Percentiles rank a stretch among this genome's conserved stretches.
These are phyloP conservation scores for Theristicus caerulescens DNA, from an alignment of 2,113 vertebrate genomes.

Conservation along the genomic window DNA sequence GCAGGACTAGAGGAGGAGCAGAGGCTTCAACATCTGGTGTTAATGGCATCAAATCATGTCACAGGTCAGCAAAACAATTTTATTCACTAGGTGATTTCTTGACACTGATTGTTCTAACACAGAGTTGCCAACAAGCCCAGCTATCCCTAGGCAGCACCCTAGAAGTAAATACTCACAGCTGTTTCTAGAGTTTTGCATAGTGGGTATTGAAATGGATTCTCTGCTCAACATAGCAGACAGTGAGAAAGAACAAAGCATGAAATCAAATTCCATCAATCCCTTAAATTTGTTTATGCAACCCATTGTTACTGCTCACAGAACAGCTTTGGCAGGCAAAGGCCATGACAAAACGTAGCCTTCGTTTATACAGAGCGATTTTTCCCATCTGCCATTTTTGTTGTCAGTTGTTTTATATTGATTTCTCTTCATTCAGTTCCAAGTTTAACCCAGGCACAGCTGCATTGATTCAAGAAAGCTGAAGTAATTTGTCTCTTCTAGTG, in stretches of 20 bases:
- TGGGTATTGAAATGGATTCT: conserved; percentile 35
- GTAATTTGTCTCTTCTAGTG: conserved; percentile 21
- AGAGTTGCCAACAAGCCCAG: neutral
- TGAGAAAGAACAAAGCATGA: neutral
- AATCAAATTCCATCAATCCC: neutral
- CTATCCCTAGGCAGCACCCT: neutral
- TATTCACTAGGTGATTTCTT: neutral
- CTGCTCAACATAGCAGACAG: neutral
- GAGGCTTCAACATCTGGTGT: conserved; percentile 2
- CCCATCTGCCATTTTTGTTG: conserved; percentile 43
- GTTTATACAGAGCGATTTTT: conserved; percentile 1
- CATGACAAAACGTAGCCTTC: neutral
- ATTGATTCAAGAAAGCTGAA: neutral
- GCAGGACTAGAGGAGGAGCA: neutral
- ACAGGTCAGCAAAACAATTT: neutral
- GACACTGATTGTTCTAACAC: neutral
- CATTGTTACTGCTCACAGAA: conserved; percentile 27
- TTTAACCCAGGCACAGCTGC: neutral
- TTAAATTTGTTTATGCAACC: conserved; percentile 2
- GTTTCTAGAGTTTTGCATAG: neutral
- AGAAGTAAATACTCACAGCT: conserved; percentile 6
- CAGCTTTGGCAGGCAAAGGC: conserved; percentile 30
- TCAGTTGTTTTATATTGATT: conserved; percentile 10
- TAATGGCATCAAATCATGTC: conserved; percentile 2
- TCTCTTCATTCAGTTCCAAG: neutral